Conservation (phyloP, 2,797 vertebrate genomes). For the Cynodonichthys magdalenae region DNA sequence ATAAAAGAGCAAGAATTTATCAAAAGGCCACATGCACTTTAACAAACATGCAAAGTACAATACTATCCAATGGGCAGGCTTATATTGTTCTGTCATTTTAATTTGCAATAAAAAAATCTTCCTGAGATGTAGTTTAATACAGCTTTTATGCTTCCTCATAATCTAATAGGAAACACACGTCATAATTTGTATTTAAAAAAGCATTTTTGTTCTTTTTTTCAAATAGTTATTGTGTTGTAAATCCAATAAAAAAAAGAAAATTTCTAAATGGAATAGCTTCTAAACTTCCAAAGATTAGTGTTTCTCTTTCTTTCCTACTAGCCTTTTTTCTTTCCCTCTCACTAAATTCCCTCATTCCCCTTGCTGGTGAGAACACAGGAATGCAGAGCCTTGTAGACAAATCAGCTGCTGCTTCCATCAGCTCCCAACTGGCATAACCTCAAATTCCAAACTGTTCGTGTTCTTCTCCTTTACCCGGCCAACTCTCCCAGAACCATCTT, state of each 20-base stretch:
- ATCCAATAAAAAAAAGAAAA: constrained; percentile 60
- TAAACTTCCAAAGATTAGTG: constrained; percentile 60
- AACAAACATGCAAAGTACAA: not conserved
- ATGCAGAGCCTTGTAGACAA: constrained; percentile 65
- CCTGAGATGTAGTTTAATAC: too few relatives aligned
- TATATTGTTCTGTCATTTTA: too few relatives aligned
- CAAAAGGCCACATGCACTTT: too few relatives aligned
- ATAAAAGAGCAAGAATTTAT: constrained; percentile 21
- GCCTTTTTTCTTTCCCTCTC: constrained; percentile 28
- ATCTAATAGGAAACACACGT: constrained; percentile 26
- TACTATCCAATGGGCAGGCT: too few relatives aligned
- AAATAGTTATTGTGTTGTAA: constrained; percentile 59
- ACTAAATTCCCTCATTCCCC: constrained; percentile 57
- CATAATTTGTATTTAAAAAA: too few relatives aligned
- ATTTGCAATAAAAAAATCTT: too few relatives aligned
- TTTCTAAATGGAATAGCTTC: constrained; percentile 62
- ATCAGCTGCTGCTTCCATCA: constrained; percentile 62
- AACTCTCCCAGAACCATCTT: constrained; percentile 19
- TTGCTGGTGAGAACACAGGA: constrained; percentile 57
- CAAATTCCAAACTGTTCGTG: constrained; percentile 57
- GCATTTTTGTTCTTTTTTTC: constrained; percentile 3
- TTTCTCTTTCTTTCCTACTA: constrained; percentile 28
- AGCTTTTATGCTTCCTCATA: constrained; percentile 37
- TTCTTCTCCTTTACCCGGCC: constrained; percentile 29
- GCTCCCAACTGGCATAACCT: constrained; percentile 56